A percentile compares a stretch with the other conserved stretches of the same genome.
Conservation (phyloP, 2,888 invertebrate species). For the Salticus scenicus region DNA sequence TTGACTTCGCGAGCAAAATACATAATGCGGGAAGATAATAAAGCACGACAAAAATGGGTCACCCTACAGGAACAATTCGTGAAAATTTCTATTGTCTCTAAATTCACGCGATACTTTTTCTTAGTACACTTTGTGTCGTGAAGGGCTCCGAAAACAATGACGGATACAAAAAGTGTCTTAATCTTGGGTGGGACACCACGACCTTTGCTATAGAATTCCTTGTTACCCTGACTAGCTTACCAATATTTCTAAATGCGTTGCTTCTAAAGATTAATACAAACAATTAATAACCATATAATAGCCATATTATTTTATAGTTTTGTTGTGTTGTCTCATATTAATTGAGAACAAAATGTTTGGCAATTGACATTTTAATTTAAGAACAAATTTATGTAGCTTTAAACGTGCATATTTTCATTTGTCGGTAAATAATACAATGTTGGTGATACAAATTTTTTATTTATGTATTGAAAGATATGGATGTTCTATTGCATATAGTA, state of each 20-base stretch:
- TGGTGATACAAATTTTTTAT: no score
- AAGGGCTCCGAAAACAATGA: not conserved
- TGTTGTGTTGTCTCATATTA: no score
- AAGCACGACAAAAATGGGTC: not conserved
- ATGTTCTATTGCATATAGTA: no score
- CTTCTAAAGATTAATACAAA: no score
- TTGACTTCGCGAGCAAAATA: not conserved
- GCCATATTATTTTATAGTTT: no score
- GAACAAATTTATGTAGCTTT: no score
- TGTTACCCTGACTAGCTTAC: not conserved
- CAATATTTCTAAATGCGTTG: not conserved
- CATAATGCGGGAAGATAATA: not conserved
- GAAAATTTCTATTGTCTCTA: not conserved
- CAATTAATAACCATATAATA: no score
- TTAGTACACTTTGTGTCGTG: not conserved
- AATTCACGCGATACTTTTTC: constrained; percentile 5
- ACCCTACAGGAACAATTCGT: not conserved
- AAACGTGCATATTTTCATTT: no score
- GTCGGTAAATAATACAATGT: no score
- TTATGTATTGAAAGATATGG: no score
- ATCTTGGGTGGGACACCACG: not conserved
- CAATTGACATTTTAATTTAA: no score
- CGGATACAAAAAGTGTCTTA: not conserved
- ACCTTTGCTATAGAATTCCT: not conserved
- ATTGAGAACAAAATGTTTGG: no score